Percentiles rank a stretch among this genome's conserved stretches.
These are phyloP conservation scores for Puffinus mauretanicus DNA, from an alignment of 2,113 vertebrate genomes.

Conservation along the genomic window DNA sequence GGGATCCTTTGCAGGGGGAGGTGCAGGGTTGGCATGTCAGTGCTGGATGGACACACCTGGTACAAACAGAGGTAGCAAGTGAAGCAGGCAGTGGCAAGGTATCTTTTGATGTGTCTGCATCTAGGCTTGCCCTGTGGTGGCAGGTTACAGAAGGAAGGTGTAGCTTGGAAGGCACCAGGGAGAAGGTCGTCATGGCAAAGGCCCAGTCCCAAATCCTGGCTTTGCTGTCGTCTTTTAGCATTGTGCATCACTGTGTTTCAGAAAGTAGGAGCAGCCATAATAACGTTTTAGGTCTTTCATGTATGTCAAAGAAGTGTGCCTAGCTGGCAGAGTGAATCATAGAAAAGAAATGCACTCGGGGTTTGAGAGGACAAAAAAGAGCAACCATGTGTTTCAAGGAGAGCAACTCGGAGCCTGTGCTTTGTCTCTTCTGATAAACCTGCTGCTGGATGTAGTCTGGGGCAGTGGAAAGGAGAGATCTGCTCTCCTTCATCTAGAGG, in stretches of 20 bases:
- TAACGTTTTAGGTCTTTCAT: not conserved
- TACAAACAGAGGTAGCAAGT: not conserved
- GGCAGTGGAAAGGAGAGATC: not conserved
- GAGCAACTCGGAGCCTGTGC: not conserved
- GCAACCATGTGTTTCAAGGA: not conserved
- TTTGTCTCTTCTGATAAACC: constrained; percentile 10
- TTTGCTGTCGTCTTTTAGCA: not conserved
- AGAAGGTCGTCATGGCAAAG: not conserved
- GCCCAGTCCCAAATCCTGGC: not conserved
- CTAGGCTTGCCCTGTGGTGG: not conserved
- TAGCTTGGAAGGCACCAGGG: not conserved
- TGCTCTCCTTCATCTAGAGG: not conserved
- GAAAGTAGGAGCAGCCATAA: not conserved
- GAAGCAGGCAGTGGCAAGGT: not conserved
- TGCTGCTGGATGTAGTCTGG: not conserved
- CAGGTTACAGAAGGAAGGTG: not conserved
- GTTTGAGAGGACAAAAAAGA: not conserved
- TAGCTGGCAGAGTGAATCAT: not conserved
- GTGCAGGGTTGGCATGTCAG: not conserved
- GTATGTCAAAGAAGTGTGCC: not conserved
- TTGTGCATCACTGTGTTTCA: not conserved
- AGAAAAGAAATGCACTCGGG: not conserved
- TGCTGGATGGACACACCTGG: not conserved
- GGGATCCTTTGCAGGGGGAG: not conserved
- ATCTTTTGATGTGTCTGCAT: not conserved